Conservation (phyloP, 1,140 invertebrate species). For the Zaprionus davidi region DNA sequence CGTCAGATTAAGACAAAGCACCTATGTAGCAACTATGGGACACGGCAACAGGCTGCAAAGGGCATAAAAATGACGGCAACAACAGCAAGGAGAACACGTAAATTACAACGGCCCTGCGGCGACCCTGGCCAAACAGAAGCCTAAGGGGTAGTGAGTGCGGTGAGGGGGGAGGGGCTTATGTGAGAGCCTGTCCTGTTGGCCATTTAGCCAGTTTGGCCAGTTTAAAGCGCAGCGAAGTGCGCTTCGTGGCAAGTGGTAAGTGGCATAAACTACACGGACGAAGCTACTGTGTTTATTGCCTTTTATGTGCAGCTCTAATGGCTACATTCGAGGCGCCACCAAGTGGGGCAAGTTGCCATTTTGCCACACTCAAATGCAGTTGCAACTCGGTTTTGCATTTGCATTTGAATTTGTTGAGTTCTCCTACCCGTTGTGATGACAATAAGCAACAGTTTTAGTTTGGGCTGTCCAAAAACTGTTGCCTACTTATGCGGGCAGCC, state of each 20-base stretch:
- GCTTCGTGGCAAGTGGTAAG: slow-evolving; percentile 46
- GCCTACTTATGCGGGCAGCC: slow-evolving; percentile 28
- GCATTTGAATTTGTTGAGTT: slow-evolving; percentile 20
- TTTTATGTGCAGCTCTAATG: slow-evolving; percentile 74
- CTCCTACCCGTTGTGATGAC: background rate
- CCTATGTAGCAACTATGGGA: slow-evolving; percentile 40
- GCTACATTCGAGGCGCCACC: slow-evolving; percentile 54
- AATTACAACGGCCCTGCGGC: slow-evolving; percentile 49
- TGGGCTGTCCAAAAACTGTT: slow-evolving; percentile 25
- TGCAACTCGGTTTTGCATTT: slow-evolving; percentile 10
- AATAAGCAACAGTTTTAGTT: slow-evolving; percentile 30
- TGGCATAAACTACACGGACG: slow-evolving; percentile 69
- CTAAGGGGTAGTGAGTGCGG: slow-evolving; percentile 1
- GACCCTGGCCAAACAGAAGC: slow-evolving; percentile 9
- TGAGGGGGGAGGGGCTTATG: slow-evolving; percentile 1
- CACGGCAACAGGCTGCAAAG: slow-evolving; percentile 44
- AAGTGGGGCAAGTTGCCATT: background rate
- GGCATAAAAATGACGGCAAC: slow-evolving; percentile 3
- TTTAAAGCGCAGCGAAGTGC: slow-evolving; percentile 62
- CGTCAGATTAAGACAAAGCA: slow-evolving; percentile 76
- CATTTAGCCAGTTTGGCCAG: slow-evolving; percentile 49
- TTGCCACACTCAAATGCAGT: background rate
- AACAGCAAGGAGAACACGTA: slow-evolving; percentile 37
- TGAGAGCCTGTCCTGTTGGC: background rate
- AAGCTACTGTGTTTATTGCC: slow-evolving; percentile 75